These are phyloP conservation scores for Dendronephthya gigantea DNA, from an alignment of 64 coral and sea anemone species.

Conservation along the genomic window DNA sequence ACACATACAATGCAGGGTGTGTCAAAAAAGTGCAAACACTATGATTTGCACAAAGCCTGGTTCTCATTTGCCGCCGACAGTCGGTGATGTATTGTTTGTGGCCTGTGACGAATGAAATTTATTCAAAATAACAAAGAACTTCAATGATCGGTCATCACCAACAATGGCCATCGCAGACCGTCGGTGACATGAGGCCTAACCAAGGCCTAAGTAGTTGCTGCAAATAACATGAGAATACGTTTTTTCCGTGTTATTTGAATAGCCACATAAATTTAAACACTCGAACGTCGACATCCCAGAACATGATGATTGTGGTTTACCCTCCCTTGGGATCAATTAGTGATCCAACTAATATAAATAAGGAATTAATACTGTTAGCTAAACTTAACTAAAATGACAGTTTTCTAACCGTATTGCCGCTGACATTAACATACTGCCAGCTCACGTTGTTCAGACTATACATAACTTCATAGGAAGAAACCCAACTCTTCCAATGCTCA, in stretches of 20 bases:
- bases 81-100: too few species aligned
- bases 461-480: not conserved
- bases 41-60: too few species aligned
- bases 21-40: too few species aligned
- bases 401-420: not conserved
- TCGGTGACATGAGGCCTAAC: not conserved
- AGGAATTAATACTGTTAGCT: not conserved
- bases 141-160: too few species aligned
- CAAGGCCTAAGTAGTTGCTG: not conserved
- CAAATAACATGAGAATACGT: not conserved
- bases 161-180: not conserved
- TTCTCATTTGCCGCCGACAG: too few species aligned
- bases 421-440: not conserved
- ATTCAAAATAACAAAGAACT: too few species aligned
- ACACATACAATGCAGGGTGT: too few species aligned
- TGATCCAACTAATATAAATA: not conserved
- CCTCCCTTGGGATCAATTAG: not conserved
- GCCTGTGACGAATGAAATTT: too few species aligned
- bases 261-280: not conserved
- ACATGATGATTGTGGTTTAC: too few species aligned
- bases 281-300: too few species aligned
- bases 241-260: too few species aligned
- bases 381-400: not conserved
- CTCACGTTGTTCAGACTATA: not conserved
- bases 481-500: not conserved